Evolutionary conservation across 2,797 vertebrate genomes (phyloP), one percentile per base, ranked within the genome.

Genomic region (Anguilla pacifica): DNA sequence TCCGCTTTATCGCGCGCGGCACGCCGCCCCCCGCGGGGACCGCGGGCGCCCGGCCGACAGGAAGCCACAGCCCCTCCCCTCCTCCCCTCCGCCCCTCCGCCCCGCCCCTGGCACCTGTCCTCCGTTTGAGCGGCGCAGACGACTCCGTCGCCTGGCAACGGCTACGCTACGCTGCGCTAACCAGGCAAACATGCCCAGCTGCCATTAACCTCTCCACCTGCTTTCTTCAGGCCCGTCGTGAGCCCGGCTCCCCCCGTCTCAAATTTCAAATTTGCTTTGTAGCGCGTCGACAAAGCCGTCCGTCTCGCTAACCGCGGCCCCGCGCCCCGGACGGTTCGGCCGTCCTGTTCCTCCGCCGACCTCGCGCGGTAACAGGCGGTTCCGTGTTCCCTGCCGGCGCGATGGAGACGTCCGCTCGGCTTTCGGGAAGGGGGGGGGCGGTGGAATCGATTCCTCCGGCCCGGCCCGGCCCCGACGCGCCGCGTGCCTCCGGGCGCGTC

Each of bases 341-440:
- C 59, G 85, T 28, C 77, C 25, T 83, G 19, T 86, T 22, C 55
- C 10, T 0, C 25, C 22, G 3, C n/a, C 1, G 39, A 7, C 35
- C 35, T 35, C 35, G 1, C 35, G 35, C 35, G 35, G 1, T 35
- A 35, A 35, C 35, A 1, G 35, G 35, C 35, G 35, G 35, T 35
- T 35, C 35, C 35, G 1, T 35, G 35, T 87, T 51, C 82, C 88
- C 77, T 85, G 57, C 49, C 83, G 61, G 81, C 53, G 67, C 74
- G 83, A 90, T 87, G n/a, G 85, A 89, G 72, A 88, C 55, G 28
- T 84, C 86, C 31, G 85, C 86, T 88, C 61, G 5, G 70, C 85
- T 83, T 84, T 77, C 43, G 25, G 31, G 31, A 31, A 31, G 43
- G 43, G 72, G 35, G 35, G 35, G 35, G 35, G 35, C n/a, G n/a